Conservation (phyloP, 2,797 vertebrate species). For the Lepilemur septentrionalis region DNA sequence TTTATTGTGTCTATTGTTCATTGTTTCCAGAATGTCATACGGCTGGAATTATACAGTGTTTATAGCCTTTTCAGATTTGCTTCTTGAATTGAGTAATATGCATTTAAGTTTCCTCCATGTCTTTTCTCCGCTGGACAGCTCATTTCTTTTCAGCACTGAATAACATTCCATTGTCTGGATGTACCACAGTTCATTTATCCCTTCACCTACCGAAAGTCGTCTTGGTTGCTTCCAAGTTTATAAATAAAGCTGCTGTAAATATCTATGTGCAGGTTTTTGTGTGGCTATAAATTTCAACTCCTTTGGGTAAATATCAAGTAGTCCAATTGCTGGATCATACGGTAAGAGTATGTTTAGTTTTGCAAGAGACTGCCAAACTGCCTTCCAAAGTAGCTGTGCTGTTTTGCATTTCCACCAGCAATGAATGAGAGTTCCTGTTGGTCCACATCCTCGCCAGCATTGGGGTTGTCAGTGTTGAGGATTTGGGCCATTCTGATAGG, state of each 20-base stretch:
- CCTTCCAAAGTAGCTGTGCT: background rate
- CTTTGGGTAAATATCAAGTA: background rate
- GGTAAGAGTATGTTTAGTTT: background rate
- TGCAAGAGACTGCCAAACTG: background rate
- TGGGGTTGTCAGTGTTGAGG: background rate
- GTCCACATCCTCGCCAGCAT: background rate
- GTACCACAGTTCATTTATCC: background rate
- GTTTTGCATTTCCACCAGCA: background rate
- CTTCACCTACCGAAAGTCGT: background rate
- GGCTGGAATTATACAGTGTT: background rate
- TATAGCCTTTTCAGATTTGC: background rate
- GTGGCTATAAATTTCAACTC: background rate
- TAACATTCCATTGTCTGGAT: background rate
- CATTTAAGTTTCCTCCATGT: background rate
- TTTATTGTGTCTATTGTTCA: background rate
- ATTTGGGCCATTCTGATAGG: background rate
- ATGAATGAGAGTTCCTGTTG: background rate
- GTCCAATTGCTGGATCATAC: background rate
- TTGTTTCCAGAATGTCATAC: background rate
- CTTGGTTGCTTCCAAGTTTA: background rate
- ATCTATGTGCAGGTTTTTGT: background rate
- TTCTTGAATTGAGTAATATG: background rate
- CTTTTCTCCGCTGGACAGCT: background rate
- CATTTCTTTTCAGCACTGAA: background rate
- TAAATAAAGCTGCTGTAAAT: background rate